phyloP scores from a whole-genome alignment of 35 echinoderm and acorn worm species.

The Heliocidaris erythrogramma region DNA sequence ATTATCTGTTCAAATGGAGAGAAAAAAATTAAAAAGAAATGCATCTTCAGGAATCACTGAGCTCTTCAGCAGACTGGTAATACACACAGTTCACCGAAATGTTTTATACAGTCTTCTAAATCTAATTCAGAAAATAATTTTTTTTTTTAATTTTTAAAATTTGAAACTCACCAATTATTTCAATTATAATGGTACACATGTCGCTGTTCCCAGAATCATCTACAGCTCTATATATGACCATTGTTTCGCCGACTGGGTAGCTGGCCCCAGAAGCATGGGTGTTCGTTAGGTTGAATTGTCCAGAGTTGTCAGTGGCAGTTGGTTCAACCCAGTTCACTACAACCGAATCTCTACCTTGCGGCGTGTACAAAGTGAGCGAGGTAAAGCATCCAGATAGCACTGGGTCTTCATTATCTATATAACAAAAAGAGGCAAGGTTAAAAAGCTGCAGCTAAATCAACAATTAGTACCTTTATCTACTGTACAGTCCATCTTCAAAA shows the following conservation, averaged over 20 bases:
- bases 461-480: no score
- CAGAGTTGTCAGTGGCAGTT: constrained; percentile 30
- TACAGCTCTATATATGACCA: not conserved
- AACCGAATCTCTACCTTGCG: not conserved
- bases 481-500: no score
- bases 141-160: no score
- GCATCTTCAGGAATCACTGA: not conserved
- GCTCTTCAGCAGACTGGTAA: not conserved
- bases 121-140: no score
- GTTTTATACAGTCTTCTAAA: no score
- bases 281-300: not conserved
- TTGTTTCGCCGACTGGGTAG: not conserved
- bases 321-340: not conserved
- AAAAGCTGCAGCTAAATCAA: not conserved
- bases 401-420: constrained; percentile 17
- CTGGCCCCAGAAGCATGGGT: not conserved
- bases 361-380: not conserved
- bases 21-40: not conserved
- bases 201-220: constrained; percentile 24
- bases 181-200: not conserved
- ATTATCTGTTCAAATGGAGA: not conserved
- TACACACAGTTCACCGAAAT: no score
- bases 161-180: not conserved
- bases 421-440: not conserved
- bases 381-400: not conserved